Percentiles rank a stretch among this genome's conserved stretches.
phyloP scores from a whole-genome alignment of 1,140 invertebrate species.

The Lutraria rhynchaena region DNA sequence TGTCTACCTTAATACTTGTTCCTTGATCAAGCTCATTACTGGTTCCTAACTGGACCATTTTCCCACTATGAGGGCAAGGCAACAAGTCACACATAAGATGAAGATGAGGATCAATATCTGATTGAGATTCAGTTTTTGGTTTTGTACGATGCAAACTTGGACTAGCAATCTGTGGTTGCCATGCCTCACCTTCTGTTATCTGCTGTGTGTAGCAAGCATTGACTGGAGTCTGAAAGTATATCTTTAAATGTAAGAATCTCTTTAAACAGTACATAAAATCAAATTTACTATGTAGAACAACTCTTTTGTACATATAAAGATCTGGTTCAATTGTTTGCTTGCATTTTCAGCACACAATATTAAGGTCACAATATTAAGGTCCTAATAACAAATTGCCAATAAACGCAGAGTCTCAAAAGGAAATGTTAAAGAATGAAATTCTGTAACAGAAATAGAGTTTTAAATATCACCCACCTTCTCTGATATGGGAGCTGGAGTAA shows the following conservation, averaged over 20 bases:
- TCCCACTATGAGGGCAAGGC: conserved; percentile 65
- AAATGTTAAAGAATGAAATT: no score
- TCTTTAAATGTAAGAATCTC: background rate
- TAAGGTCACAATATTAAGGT: no score
- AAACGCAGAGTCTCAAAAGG: no score
- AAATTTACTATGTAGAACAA: background rate
- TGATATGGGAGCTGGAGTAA: conserved; percentile 60
- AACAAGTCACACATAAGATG: conserved; percentile 74
- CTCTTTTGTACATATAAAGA: no score
- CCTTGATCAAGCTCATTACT: background rate
- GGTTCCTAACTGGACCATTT: background rate
- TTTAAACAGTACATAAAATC: background rate
- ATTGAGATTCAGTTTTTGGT: conserved; percentile 23
- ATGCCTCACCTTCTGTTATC: background rate
- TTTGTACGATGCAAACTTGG: conserved; percentile 53
- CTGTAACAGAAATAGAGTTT: no score
- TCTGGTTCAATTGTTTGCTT: no score
- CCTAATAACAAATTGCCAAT: no score
- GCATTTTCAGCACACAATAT: no score
- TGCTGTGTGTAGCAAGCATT: background rate
- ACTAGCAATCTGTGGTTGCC: conserved; percentile 61
- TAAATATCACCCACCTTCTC: no score
- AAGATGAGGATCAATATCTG: conserved; percentile 69
- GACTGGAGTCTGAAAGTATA: background rate
- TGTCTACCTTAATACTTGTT: background rate